Evolutionary conservation across 2,797 vertebrate species (phyloP).

Genomic region (Myotis planiceps): DNA sequence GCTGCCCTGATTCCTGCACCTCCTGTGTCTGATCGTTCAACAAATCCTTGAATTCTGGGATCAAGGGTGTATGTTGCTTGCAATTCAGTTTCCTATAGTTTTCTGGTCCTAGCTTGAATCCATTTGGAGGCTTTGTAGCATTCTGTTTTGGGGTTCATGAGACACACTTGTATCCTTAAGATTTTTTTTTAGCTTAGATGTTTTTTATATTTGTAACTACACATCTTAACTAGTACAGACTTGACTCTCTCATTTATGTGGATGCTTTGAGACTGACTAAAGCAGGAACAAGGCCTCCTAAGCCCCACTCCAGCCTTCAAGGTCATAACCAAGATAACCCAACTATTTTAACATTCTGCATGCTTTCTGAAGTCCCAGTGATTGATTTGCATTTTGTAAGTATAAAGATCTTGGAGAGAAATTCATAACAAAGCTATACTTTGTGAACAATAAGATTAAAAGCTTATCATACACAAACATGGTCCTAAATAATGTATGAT

Average conservation of each 20-base stretch:
- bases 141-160: background rate
- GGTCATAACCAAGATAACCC: background rate
- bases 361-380: slow-evolving; percentile 11
- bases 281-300: background rate
- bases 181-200: background rate
- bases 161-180: background rate
- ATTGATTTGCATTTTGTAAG: slow-evolving; percentile 63
- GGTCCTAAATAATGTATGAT: slow-evolving; percentile 73
- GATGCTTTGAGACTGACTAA: background rate
- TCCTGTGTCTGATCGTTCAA: background rate
- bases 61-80: background rate
- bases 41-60: background rate
- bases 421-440: slow-evolving; percentile 49
- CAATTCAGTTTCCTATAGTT: background rate
- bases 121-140: background rate
- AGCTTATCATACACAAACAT: slow-evolving; percentile 55
- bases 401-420: slow-evolving; percentile 28
- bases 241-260: background rate
- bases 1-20: background rate
- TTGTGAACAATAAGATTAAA: slow-evolving; percentile 61
- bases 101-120: background rate
- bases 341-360: slow-evolving; percentile 16
- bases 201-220: background rate
- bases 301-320: background rate
- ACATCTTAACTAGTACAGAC: background rate